phyloP scores from a whole-genome alignment of 2,888 invertebrate genomes.

The Melikaiella ostensackeni region DNA sequence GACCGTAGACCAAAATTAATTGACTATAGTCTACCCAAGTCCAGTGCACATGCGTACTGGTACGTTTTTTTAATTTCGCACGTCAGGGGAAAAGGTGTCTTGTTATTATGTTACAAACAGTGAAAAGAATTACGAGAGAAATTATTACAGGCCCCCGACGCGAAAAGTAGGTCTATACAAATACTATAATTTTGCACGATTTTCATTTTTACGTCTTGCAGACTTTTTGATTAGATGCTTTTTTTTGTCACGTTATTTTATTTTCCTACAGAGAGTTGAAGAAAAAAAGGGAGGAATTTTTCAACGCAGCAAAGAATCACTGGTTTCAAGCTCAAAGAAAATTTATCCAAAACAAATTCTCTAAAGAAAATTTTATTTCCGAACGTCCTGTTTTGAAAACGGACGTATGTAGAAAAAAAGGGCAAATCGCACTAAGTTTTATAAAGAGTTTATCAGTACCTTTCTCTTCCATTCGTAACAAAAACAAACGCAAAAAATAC shows the following conservation, averaged over 20 bases:
- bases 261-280: background rate
- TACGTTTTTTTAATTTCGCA: conserved; percentile 35
- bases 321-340: background rate
- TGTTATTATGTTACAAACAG: conserved; percentile 34
- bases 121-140: background rate
- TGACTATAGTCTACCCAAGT: conserved; percentile 17
- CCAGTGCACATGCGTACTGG: conserved; percentile 22
- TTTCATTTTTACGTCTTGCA: background rate
- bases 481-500: conserved; percentile 72
- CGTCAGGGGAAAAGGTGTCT: background rate
- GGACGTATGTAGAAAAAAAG: conserved; percentile 16
- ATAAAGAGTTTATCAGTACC: conserved; percentile 59
- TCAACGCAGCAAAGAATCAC: background rate
- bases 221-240: conserved; percentile 43
- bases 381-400: conserved; percentile 48
- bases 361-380: background rate
- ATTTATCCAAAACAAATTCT: background rate
- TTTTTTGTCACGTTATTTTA: conserved; percentile 16
- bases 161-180: conserved; percentile 2
- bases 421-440: conserved; percentile 53
- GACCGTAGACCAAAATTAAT: conserved; percentile 30
- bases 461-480: conserved; percentile 64
- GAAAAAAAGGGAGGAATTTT: background rate
- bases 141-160: conserved; percentile 19
- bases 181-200: background rate